Evolutionary conservation across 1,140 invertebrate species (phyloP).

Genomic region (Tetragonula clypearis): DNA sequence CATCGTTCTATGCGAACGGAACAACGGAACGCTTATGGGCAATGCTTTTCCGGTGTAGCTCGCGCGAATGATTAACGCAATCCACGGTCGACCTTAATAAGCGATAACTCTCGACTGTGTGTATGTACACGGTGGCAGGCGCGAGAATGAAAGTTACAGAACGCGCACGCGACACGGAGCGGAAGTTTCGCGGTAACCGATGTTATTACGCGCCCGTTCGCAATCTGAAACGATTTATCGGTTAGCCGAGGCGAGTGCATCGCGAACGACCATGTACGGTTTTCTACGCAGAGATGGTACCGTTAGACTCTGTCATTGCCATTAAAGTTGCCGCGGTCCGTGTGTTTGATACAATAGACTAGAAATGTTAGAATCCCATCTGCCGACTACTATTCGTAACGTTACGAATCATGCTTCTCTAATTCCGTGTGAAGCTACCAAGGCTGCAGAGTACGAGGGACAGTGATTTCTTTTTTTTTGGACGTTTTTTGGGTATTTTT

Average conservation of each 20-base stretch:
- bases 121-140: background rate
- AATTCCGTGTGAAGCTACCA: background rate
- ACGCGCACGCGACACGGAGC: conserved; percentile 39
- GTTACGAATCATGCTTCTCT: background rate
- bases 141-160: conserved; percentile 55
- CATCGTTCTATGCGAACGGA: too few relatives aligned
- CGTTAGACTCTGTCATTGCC: conserved; percentile 1
- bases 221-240: conserved; percentile 42
- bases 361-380: background rate
- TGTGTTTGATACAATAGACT: background rate
- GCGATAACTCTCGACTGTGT: conserved; percentile 31
- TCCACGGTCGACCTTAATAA: conserved; percentile 44
- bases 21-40: background rate
- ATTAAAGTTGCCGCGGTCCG: background rate
- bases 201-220: conserved; percentile 28
- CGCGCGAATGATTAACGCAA: conserved; percentile 33
- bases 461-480: too few relatives aligned
- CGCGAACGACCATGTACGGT: background rate
- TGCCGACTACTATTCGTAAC: too few relatives aligned
- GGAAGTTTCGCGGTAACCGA: conserved; percentile 44
- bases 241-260: background rate
- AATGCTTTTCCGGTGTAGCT: background rate
- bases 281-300: background rate
- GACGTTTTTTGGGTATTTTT: too few relatives aligned
- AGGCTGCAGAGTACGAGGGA: background rate